These are phyloP conservation scores for Percopsis omiscomaycus DNA, from an alignment of 2,797 vertebrate species.

Conservation along the genomic window DNA sequence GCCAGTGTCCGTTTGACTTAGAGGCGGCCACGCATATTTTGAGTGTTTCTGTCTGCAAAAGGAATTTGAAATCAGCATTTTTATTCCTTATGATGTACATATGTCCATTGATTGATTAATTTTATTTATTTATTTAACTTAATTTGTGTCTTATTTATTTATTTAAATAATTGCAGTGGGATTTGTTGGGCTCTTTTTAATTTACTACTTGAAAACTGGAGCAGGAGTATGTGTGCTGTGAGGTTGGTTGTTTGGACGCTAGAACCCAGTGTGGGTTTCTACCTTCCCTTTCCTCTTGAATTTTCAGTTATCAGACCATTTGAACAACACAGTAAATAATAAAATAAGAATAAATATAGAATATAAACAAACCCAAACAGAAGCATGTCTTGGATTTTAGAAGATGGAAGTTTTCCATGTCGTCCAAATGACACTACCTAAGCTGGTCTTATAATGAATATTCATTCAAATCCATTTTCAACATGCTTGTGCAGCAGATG, in stretches of 20 bases:
- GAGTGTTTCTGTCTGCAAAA: constrained; percentile 37
- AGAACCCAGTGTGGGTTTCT: constrained; percentile 20
- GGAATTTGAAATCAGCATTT: constrained; percentile 14
- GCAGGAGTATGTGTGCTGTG: constrained; percentile 26
- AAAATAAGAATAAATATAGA: no score
- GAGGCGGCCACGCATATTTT: constrained; percentile 56
- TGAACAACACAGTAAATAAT: constrained; percentile 7
- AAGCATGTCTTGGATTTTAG: no score
- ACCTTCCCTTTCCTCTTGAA: constrained; percentile 1
- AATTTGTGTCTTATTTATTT: constrained; percentile 53
- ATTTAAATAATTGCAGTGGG: constrained; percentile 15
- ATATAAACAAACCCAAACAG: no score
- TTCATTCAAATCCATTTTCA: background rate
- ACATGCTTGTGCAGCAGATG: background rate
- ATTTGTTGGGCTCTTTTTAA: constrained; percentile 21
- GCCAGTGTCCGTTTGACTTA: constrained; percentile 6
- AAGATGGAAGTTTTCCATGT: no score
- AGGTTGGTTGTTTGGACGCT: constrained; percentile 26
- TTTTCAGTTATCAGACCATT: constrained; percentile 22
- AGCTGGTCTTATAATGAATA: no score
- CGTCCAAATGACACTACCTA: no score
- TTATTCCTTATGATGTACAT: constrained; percentile 60
- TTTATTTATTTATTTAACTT: constrained; percentile 66
- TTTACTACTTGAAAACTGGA: constrained; percentile 33
- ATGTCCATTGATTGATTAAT: constrained; percentile 69